Conservation (phyloP, 2,888 invertebrate species). For the Parnassius apollo region DNA sequence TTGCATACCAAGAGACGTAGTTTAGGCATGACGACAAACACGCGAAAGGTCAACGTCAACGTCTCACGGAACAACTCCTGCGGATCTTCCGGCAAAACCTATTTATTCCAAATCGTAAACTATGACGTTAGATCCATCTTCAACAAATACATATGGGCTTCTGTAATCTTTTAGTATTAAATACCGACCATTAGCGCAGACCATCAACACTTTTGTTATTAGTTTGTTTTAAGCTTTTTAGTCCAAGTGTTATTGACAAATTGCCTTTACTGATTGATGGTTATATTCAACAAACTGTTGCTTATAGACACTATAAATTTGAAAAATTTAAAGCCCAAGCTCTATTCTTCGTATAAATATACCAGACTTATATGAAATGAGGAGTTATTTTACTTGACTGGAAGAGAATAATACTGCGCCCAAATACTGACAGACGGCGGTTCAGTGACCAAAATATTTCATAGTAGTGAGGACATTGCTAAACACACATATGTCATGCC, state of each 20-base stretch:
- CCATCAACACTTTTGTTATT: not conserved
- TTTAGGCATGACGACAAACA: slow-evolving; percentile 34
- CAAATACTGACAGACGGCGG: no score
- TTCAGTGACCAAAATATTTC: not conserved
- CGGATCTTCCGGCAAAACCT: not conserved
- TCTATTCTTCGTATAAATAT: not conserved
- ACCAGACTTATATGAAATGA: not conserved
- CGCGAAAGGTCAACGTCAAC: not conserved
- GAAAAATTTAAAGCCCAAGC: slow-evolving; percentile 1
- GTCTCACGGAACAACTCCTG: not conserved
- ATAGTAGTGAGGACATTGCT: not conserved
- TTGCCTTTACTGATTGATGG: slow-evolving; percentile 2
- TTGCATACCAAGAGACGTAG: slow-evolving; percentile 37
- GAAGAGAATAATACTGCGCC: not conserved
- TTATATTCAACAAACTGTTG: not conserved
- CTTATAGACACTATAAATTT: slow-evolving; percentile 1
- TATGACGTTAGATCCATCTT: slow-evolving; percentile 1
- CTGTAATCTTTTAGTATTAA: not conserved
- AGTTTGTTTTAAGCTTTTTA: not conserved
- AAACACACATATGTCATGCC: not conserved
- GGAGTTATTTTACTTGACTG: not conserved
- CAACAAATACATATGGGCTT: slow-evolving; percentile 6
- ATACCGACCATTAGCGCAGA: slow-evolving; percentile 8
- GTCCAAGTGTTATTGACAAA: not conserved
- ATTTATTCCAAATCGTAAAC: slow-evolving; percentile 7